Conservation (phyloP, 2,797 vertebrate species). For the Sebastes kiyomatsui region DNA sequence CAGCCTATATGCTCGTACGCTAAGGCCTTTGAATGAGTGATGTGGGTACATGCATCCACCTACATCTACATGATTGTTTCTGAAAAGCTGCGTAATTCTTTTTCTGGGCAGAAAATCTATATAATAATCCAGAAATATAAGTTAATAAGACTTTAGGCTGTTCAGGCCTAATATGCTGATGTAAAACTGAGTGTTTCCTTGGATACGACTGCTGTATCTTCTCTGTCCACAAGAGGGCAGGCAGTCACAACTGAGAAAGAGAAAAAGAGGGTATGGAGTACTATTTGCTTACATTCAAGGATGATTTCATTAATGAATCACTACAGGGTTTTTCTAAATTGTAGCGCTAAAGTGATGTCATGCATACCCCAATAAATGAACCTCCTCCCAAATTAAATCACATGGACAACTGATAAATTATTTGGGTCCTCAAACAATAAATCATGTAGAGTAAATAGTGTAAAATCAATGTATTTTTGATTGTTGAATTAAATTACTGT, state of each 20-base stretch:
- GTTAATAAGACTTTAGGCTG: not conserved
- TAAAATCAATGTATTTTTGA: not conserved
- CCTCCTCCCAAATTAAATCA: not conserved
- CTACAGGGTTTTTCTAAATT: not conserved
- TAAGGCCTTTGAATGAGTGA: not conserved
- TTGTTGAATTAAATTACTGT: not conserved
- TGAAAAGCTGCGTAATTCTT: not conserved
- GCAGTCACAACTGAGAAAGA: not conserved
- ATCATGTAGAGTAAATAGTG: not conserved
- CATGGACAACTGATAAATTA: not conserved
- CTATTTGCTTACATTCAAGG: not conserved
- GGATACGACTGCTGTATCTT: slow-evolving; percentile 4
- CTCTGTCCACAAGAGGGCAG: slow-evolving; percentile 69
- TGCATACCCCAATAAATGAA: not conserved
- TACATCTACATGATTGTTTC: not conserved
- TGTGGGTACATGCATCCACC: not conserved
- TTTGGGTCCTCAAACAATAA: not conserved
- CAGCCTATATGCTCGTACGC: not conserved
- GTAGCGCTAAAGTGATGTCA: not conserved
- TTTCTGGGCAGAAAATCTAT: not conserved
- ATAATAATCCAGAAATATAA: not conserved
- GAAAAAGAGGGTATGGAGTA: not conserved
- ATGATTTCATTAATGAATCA: not conserved
- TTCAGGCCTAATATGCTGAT: not conserved
- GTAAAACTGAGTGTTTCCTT: not conserved